Conservation (phyloP, 1,140 invertebrate species). For the Philopotamus ludificatus region DNA sequence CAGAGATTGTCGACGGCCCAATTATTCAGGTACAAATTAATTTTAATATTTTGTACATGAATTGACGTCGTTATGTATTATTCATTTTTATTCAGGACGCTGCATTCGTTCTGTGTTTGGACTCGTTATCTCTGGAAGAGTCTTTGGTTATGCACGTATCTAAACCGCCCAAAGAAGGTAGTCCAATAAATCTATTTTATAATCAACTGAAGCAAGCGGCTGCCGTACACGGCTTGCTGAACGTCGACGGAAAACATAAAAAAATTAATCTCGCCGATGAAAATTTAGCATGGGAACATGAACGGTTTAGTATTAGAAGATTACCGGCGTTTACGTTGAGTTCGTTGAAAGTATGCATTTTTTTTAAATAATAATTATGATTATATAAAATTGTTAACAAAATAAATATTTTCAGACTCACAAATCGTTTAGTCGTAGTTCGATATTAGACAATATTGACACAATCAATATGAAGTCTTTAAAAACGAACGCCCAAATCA, state of each 20-base stretch:
- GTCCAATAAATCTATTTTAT: slow-evolving; percentile 69
- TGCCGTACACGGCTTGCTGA: slow-evolving; percentile 53
- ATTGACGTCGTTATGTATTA: slow-evolving; percentile 12
- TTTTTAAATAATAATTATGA: not conserved
- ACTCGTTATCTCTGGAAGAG: slow-evolving; percentile 72
- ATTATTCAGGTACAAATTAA: slow-evolving; percentile 67
- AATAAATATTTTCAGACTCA: slow-evolving; percentile 35
- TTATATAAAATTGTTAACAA: slow-evolving; percentile 9
- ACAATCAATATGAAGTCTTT: slow-evolving; percentile 63
- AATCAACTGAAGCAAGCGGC: slow-evolving; percentile 65
- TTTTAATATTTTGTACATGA: slow-evolving; percentile 16
- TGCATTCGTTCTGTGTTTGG: slow-evolving; percentile 88
- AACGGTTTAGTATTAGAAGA: slow-evolving; percentile 89
- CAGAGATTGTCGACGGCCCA: slow-evolving; percentile 67
- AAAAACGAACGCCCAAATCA: slow-evolving; percentile 68
- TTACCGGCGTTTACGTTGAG: slow-evolving; percentile 91
- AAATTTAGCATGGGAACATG: slow-evolving; percentile 94
- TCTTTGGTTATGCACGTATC: slow-evolving; percentile 89
- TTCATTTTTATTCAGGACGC: slow-evolving; percentile 65
- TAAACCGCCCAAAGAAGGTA: slow-evolving; percentile 89
- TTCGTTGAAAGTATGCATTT: slow-evolving; percentile 56
- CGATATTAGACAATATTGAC: slow-evolving; percentile 55
- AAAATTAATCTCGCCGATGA: slow-evolving; percentile 98
- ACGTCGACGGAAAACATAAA: slow-evolving; percentile 84
- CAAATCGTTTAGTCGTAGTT: slow-evolving; percentile 32